These are phyloP conservation scores for Pharmacophagus antenor DNA, from an alignment of 2,888 invertebrate species.

Conservation along the genomic window DNA sequence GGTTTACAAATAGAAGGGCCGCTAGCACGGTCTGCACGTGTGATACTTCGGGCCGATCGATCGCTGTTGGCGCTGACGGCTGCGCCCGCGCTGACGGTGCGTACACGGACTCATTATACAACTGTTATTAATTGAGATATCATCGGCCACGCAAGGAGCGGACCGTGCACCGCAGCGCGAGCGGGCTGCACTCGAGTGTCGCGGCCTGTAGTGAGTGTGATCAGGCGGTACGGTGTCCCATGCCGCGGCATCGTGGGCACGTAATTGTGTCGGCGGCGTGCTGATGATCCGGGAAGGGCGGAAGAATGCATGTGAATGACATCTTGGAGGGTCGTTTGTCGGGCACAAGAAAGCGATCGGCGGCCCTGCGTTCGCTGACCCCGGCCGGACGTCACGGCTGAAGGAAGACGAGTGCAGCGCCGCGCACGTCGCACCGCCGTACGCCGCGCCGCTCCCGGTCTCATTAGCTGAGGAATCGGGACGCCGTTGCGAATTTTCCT, in stretches of 20 bases:
- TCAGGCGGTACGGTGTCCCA: slow-evolving; percentile 22
- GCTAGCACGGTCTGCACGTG: slow-evolving; percentile 73
- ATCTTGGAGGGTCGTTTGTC: slow-evolving; percentile 68
- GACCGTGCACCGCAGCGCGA: neutral
- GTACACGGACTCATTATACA: slow-evolving; percentile 27
- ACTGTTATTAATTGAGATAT: slow-evolving; percentile 26
- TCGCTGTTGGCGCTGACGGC: slow-evolving; percentile 66
- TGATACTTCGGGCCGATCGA: slow-evolving; percentile 74
- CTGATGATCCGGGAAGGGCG: slow-evolving; percentile 42
- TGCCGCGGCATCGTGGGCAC: slow-evolving; percentile 24
- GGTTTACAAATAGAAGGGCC: slow-evolving; percentile 80
- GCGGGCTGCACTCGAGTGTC: slow-evolving; percentile 1
- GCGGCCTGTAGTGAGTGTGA: slow-evolving; percentile 4
- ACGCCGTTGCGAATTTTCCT: slow-evolving; percentile 25
- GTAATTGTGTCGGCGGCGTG: slow-evolving; percentile 5
- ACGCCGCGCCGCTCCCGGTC: slow-evolving; percentile 38
- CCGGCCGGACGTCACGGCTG: slow-evolving; percentile 72
- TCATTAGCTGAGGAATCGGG: slow-evolving; percentile 22
- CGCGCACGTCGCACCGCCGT: slow-evolving; percentile 32
- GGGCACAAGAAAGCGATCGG: slow-evolving; percentile 65
- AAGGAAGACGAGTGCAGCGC: slow-evolving; percentile 65
- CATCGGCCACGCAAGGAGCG: slow-evolving; percentile 5
- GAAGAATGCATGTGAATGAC: slow-evolving; percentile 59
- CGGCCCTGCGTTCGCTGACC: slow-evolving; percentile 74
- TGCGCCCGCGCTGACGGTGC: slow-evolving; percentile 46